These are phyloP conservation scores for Furcula furcula DNA, from an alignment of 2,888 invertebrate species.

Conservation along the genomic window DNA sequence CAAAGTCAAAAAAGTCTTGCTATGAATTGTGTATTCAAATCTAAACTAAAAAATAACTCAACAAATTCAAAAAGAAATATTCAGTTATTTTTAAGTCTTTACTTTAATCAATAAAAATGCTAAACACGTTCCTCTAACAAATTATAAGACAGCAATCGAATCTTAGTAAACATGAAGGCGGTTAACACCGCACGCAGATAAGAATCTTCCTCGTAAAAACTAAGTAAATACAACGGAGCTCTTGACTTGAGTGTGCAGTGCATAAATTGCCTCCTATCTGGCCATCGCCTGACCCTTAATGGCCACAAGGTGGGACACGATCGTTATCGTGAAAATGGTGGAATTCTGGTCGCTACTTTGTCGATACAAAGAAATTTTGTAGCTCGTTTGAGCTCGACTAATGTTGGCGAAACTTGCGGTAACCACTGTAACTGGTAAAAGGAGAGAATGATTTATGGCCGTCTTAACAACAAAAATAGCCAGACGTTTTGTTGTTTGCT, in stretches of 20 bases:
- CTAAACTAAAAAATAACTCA: no score
- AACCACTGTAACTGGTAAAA: slow-evolving; percentile 29
- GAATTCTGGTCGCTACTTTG: slow-evolving; percentile 62
- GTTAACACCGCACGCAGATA: slow-evolving; percentile 60
- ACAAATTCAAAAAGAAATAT: no score
- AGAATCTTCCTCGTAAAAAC: slow-evolving; percentile 61
- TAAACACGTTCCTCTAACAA: no score
- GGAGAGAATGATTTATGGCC: slow-evolving; percentile 38
- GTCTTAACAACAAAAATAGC: slow-evolving; percentile 25
- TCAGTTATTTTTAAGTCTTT: no score
- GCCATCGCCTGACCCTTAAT: slow-evolving; percentile 75
- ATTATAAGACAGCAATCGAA: slow-evolving; percentile 19
- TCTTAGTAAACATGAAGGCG: slow-evolving; percentile 44
- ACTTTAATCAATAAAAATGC: no score
- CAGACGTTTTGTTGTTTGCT: slow-evolving; percentile 17
- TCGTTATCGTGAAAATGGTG: slow-evolving; percentile 72
- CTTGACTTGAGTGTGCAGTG: slow-evolving; percentile 71
- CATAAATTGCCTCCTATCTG: slow-evolving; percentile 74
- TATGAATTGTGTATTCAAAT: no score
- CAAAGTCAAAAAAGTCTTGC: no score
- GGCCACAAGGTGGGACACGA: slow-evolving; percentile 72
- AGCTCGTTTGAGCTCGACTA: slow-evolving; percentile 54
- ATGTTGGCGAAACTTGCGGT: slow-evolving; percentile 40
- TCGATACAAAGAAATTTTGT: slow-evolving; percentile 69
- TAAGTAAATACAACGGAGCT: slow-evolving; percentile 61